phyloP scores from a whole-genome alignment of 2,888 invertebrate genomes.

The Noctua fimbriata region DNA sequence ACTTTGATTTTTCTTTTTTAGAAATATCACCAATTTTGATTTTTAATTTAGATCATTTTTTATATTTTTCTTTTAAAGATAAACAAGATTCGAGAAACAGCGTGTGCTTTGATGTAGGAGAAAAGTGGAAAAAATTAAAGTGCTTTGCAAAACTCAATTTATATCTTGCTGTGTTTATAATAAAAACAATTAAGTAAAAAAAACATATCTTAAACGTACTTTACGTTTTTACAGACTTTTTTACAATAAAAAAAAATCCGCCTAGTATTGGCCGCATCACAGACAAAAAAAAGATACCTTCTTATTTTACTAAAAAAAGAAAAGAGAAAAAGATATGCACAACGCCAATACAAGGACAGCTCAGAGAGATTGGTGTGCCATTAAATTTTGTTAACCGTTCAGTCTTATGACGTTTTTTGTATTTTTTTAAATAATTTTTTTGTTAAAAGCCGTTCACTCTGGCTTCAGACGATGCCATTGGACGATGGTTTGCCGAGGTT shows the following conservation, averaged over 20 bases:
- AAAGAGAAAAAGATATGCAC: conserved; percentile 48
- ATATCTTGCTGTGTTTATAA: not conserved
- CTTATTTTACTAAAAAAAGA: conserved; percentile 20
- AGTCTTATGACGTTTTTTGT: conserved; percentile 88
- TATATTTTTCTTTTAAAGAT: conserved; percentile 58
- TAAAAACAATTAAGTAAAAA: not conserved
- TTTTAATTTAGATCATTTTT: conserved; percentile 59
- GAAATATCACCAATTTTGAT: conserved; percentile 67
- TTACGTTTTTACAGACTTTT: not conserved
- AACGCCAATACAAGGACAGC: conserved; percentile 67
- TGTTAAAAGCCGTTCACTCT: conserved; percentile 91
- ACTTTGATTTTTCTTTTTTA: conserved; percentile 62
- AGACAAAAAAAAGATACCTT: conserved; percentile 4
- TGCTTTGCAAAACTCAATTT: conserved; percentile 7
- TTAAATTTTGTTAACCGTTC: conserved; percentile 85
- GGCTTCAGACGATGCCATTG: conserved; percentile 99
- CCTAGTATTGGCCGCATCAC: conserved; percentile 21
- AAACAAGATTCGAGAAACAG: conserved; percentile 68
- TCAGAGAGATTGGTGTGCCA: conserved; percentile 72
- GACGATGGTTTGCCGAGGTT: conserved; percentile 98
- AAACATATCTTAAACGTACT: not conserved
- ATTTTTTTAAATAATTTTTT: conserved; percentile 68
- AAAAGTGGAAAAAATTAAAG: conserved; percentile 14
- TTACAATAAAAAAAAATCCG: not conserved
- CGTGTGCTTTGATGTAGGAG: conserved; percentile 63